phyloP scores from a whole-genome alignment of 2,888 invertebrate species.

The Volucella bombylans region DNA sequence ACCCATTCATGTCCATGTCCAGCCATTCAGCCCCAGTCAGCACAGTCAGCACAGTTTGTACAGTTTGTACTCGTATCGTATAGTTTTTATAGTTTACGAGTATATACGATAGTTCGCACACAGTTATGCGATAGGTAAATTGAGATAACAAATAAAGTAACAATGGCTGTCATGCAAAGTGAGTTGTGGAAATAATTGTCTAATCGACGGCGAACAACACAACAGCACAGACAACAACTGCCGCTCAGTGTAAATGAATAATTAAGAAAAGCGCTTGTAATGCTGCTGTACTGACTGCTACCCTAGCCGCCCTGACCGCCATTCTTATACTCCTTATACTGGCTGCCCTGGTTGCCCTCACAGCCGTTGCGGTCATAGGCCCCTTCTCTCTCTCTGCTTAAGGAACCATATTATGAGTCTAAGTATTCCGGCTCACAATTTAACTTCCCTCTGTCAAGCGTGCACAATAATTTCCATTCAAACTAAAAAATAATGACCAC shows the following conservation, averaged over 20 bases:
- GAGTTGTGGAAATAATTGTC: conserved; percentile 73
- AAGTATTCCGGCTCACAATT: conserved; percentile 50
- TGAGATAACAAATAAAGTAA: conserved; percentile 73
- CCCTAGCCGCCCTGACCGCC: too few species aligned
- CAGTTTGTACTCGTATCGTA: background rate
- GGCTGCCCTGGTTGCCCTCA: too few species aligned
- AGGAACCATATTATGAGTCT: conserved; percentile 51
- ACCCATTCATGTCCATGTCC: conserved; percentile 66
- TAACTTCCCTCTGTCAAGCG: conserved; percentile 62
- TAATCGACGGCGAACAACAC: conserved; percentile 69
- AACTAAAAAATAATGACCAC: conserved; percentile 71
- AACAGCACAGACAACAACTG: conserved; percentile 41
- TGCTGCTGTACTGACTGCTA: conserved; percentile 21
- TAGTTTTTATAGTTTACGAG: too few species aligned
- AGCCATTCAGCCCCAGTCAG: conserved; percentile 47
- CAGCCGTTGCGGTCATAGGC: too few species aligned
- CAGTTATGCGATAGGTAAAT: conserved; percentile 71
- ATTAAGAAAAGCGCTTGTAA: conserved; percentile 72
- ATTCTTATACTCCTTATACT: too few species aligned
- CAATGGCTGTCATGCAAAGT: conserved; percentile 75
- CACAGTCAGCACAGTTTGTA: background rate
- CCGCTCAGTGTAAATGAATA: conserved; percentile 71
- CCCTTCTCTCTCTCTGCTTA: background rate
- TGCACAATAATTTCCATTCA: conserved; percentile 72
- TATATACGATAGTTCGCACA: conserved; percentile 44